Evolutionary conservation across 2,888 invertebrate genomes (phyloP).

Genomic region (Dicycla oo): DNA sequence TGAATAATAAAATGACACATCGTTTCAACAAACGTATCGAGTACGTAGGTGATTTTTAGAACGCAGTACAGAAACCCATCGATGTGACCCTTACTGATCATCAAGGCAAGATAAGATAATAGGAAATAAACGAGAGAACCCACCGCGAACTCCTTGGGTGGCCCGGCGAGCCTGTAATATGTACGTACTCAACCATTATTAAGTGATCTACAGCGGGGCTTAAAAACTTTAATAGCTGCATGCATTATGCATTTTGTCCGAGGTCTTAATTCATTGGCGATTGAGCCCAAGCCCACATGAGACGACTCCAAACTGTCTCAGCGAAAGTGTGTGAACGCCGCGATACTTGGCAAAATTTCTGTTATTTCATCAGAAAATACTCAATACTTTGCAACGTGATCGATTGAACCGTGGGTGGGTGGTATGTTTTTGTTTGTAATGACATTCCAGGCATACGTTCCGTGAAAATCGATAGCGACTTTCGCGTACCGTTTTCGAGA

Average conservation of each 20-base stretch:
- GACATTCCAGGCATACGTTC: slow-evolving; percentile 73
- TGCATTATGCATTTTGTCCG: slow-evolving; percentile 60
- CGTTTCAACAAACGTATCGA: slow-evolving; percentile 8
- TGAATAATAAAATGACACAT: slow-evolving; percentile 31
- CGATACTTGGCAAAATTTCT: slow-evolving; percentile 84
- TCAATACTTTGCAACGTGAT: slow-evolving; percentile 72
- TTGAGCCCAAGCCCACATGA: slow-evolving; percentile 62
- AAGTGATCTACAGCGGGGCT: slow-evolving; percentile 68
- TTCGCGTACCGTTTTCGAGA: slow-evolving; percentile 53
- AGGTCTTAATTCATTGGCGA: slow-evolving; percentile 73
- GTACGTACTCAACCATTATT: slow-evolving; percentile 74
- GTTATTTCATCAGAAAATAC: slow-evolving; percentile 82
- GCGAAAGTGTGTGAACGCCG: slow-evolving; percentile 87
- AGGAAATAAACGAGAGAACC: slow-evolving; percentile 81
- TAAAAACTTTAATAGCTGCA: slow-evolving; percentile 60
- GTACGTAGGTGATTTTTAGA: slow-evolving; percentile 39
- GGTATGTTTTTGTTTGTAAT: slow-evolving; percentile 75
- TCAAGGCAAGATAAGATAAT: slow-evolving; percentile 83
- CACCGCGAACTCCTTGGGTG: slow-evolving; percentile 82
- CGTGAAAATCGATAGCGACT: slow-evolving; percentile 67
- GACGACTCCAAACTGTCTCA: slow-evolving; percentile 85
- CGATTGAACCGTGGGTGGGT: slow-evolving; percentile 82
- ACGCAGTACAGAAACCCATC: slow-evolving; percentile 36
- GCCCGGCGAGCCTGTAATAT: slow-evolving; percentile 75
- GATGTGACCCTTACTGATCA: slow-evolving; percentile 77